phyloP scores from a whole-genome alignment of 2,888 invertebrate species.

The Cryptocephalus primarius region DNA sequence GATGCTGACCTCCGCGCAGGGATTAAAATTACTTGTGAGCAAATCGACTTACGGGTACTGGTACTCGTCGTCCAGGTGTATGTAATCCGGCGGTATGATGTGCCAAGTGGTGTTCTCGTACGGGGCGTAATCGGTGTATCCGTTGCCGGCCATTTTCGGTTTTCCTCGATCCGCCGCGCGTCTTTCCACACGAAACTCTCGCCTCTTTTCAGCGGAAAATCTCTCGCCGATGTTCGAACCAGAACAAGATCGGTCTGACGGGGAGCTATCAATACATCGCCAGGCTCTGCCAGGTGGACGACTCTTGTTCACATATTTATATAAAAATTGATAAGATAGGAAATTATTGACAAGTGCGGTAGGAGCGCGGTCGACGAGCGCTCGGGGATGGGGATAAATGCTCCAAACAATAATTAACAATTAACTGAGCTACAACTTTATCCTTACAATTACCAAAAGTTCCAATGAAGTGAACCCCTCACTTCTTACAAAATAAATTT shows the following conservation, averaged over 20 bases:
- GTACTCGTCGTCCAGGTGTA: constrained; percentile 58
- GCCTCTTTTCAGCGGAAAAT: constrained; percentile 2
- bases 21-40: neutral
- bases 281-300: constrained; percentile 25
- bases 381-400: too few relatives aligned
- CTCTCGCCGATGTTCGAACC: constrained; percentile 5
- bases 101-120: constrained; percentile 56
- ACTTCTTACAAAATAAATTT: too few relatives aligned
- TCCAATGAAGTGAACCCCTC: too few relatives aligned
- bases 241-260: constrained; percentile 9
- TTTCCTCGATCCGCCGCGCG: neutral
- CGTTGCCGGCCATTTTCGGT: constrained; percentile 42
- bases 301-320: constrained; percentile 22
- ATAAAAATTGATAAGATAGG: constrained; percentile 23
- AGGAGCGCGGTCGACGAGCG: too few relatives aligned
- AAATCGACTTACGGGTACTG: constrained; percentile 48
- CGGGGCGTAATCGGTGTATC: constrained; percentile 44
- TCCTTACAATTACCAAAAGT: too few relatives aligned
- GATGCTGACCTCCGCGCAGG: neutral
- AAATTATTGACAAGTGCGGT: constrained; percentile 21
- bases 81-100: constrained; percentile 60
- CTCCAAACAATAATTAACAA: too few relatives aligned
- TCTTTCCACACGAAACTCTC: neutral
- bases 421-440: too few relatives aligned
- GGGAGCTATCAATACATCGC: constrained; percentile 14